Conservation (phyloP, 1,140 invertebrate genomes). For the Leguminivora glycinivorella region DNA sequence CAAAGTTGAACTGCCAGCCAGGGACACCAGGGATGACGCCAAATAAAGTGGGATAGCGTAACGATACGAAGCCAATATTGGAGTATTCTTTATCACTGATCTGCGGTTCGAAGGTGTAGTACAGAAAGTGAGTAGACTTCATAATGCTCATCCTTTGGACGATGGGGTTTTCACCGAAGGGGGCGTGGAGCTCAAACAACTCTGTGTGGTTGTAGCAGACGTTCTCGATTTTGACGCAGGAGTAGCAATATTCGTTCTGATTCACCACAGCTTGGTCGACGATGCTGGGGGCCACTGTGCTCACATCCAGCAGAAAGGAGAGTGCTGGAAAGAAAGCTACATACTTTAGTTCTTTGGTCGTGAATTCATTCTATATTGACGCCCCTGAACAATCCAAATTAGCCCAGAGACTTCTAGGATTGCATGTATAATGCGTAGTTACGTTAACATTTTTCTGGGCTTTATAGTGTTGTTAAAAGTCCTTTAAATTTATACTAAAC, state of each 20-base stretch:
- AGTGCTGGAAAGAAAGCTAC: neutral
- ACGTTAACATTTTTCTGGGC: too few relatives aligned
- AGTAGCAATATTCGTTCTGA: constrained; percentile 36
- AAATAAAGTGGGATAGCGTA: constrained; percentile 50
- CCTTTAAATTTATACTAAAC: too few relatives aligned
- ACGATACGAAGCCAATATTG: constrained; percentile 60
- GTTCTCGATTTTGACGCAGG: constrained; percentile 51
- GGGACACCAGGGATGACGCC: constrained; percentile 37
- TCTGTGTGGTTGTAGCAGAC: constrained; percentile 58
- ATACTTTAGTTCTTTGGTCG: too few relatives aligned
- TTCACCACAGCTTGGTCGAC: neutral
- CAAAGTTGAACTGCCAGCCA: constrained; percentile 57
- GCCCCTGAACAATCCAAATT: too few relatives aligned
- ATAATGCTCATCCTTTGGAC: constrained; percentile 59
- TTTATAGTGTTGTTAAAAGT: too few relatives aligned
- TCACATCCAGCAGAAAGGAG: neutral
- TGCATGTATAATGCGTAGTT: too few relatives aligned
- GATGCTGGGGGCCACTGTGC: neutral
- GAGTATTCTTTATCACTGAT: constrained; percentile 60
- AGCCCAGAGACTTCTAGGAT: too few relatives aligned
- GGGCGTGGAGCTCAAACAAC: constrained; percentile 57
- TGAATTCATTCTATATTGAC: too few relatives aligned
- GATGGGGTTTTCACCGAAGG: constrained; percentile 52
- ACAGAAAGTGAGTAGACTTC: constrained; percentile 51
- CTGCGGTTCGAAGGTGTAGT: constrained; percentile 60